Percentiles rank a stretch among this genome's conserved stretches.
phyloP scores from a whole-genome alignment of 2,888 invertebrate genomes.

The Drosophila algonquin region DNA sequence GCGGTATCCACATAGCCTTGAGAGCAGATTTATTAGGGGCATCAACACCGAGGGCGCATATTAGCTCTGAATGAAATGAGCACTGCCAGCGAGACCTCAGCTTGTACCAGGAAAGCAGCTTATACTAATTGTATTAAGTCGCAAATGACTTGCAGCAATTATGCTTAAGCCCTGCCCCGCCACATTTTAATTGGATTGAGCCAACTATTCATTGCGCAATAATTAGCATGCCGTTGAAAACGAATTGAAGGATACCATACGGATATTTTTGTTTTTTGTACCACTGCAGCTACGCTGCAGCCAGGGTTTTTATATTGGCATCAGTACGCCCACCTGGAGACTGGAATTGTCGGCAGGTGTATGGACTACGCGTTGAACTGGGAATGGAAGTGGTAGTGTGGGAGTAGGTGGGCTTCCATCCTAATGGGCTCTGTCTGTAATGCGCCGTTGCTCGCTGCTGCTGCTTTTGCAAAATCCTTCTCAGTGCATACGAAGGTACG shows the following conservation, averaged over 20 bases:
- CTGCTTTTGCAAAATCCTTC: too few species aligned
- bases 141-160: neutral
- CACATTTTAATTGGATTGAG: neutral
- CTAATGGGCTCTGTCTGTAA: conserved; percentile 1
- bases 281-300: too few species aligned
- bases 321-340: neutral
- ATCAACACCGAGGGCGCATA: too few species aligned
- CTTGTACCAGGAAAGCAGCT: neutral
- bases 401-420: conserved; percentile 3
- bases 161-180: neutral
- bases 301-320: neutral
- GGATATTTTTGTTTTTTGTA: too few species aligned
- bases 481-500: neutral
- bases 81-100: too few species aligned
- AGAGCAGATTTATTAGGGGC: too few species aligned
- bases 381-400: neutral
- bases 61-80: too few species aligned
- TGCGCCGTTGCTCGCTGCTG: too few species aligned
- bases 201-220: neutral
- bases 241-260: too few species aligned
- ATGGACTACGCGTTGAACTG: too few species aligned
- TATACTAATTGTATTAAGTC: neutral
- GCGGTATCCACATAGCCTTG: too few species aligned
- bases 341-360: neutral
- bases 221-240: too few species aligned